These are phyloP conservation scores for Cichlasoma orientale DNA, from an alignment of 2,797 vertebrate species.

Conservation along the genomic window DNA sequence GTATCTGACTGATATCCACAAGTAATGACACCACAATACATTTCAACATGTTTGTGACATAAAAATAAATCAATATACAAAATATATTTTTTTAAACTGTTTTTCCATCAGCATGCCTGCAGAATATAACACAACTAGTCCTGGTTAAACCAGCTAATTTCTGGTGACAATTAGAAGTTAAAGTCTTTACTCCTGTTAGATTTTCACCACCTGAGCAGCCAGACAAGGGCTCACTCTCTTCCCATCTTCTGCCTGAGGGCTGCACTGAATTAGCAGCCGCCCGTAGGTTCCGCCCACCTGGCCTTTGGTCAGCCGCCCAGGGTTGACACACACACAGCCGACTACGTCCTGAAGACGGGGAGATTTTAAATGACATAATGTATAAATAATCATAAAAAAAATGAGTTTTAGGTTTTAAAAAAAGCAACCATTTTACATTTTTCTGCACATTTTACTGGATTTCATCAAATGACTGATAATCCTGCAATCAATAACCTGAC, in stretches of 20 bases:
- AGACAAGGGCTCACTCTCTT: constrained; percentile 79
- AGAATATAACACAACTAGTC: not conserved
- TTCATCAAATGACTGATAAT: not conserved
- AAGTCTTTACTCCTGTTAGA: constrained; percentile 72
- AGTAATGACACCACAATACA: not conserved
- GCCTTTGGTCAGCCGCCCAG: constrained; percentile 93
- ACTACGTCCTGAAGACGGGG: constrained; percentile 81
- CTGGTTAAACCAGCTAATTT: not conserved
- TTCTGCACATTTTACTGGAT: not conserved
- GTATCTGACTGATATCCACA: not conserved
- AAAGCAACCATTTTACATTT: not conserved
- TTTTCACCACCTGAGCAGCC: constrained; percentile 89
- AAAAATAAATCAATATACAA: constrained; percentile 45
- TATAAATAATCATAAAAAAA: not conserved
- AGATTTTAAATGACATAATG: not conserved
- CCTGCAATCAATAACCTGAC: not conserved
- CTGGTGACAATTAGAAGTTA: not conserved
- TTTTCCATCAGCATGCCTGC: not conserved
- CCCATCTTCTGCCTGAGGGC: not conserved
- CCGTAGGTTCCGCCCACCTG: constrained; percentile 91
- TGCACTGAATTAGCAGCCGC: constrained; percentile 81
- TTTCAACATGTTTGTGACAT: not conserved
- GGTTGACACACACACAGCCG: constrained; percentile 91
- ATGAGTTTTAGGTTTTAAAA: not conserved
- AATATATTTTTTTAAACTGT: not conserved